These are phyloP conservation scores for Acleris laterana DNA, from an alignment of 2,888 invertebrate genomes.

Conservation along the genomic window DNA sequence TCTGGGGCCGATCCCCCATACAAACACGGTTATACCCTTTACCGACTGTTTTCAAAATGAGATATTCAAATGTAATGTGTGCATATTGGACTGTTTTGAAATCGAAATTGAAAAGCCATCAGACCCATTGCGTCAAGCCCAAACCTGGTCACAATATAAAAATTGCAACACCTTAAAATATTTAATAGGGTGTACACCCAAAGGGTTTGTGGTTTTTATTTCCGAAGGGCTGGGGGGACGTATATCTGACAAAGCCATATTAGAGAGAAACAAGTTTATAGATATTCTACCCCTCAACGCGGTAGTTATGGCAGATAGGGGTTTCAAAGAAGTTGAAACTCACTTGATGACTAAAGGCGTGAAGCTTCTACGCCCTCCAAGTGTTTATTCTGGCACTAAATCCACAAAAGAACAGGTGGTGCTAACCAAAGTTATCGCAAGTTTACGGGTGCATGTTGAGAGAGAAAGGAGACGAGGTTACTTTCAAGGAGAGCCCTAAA, in stretches of 20 bases:
- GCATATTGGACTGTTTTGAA: too few species aligned
- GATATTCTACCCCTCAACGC: neutral
- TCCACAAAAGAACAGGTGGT: neutral
- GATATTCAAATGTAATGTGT: too few species aligned
- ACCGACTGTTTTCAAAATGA: too few species aligned
- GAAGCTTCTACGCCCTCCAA: slow-evolving; percentile 1
- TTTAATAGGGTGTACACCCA: slow-evolving; percentile 1
- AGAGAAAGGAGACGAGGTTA: neutral
- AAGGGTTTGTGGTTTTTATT: neutral
- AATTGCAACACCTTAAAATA: slow-evolving; percentile 31
- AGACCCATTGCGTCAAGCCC: neutral
- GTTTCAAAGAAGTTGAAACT: slow-evolving; percentile 3
- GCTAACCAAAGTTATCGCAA: slow-evolving; percentile 2
- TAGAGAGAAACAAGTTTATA: neutral
- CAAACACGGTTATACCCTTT: too few species aligned
- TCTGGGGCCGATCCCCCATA: too few species aligned
- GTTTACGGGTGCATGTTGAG: slow-evolving; percentile 5
- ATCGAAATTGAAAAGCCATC: too few species aligned
- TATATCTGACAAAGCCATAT: slow-evolving; percentile 3
- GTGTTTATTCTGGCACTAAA: neutral
- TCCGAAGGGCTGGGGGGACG: neutral
- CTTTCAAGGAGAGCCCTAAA: neutral
- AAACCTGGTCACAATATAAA: neutral
- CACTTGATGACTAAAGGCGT: neutral
- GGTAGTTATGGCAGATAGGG: neutral